Base-by-base conservation (phyloP, 2,113 vertebrate genomes). In the Sorex araneus region DNA sequence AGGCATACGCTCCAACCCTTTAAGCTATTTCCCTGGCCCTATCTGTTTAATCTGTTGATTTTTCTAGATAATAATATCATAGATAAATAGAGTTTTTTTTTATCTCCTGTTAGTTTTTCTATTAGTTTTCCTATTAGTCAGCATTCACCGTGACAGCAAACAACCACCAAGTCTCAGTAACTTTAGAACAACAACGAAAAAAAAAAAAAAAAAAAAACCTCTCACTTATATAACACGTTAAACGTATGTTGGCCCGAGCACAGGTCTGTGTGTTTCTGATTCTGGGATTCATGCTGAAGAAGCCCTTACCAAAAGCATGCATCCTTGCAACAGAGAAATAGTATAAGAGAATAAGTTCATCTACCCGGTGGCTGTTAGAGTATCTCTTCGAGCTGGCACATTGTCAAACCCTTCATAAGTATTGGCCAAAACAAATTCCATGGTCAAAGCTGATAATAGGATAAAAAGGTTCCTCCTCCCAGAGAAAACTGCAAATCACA, bases 381-480 rank as follows among this genome's bases (percentile, higher is more conserved):
- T 36, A 18, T 32, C 66, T 63, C 69, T 78, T 5, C 27, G 1
- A 90, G 54, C 69, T 45, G 70, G 32, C n/a, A 34, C 27, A 27
- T 1, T 3, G 50, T 30, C 82, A 88, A 63, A 32, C 40, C 34
- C 77, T 69, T 87, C 40, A 36, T 27, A 12, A 18, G 32, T 66
- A 30, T 30, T 70, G 69, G 78, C 79, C 66, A 27, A 69, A 88
- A 93, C 34, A 67, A 94, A 85, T 60, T 64, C 28, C 36, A 54
- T 34, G 77, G 45, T 69, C 32, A 93, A 87, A 28, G 21, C 34
- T 73, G 54, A 81, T n/a, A 36, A 57, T 3, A 67, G 18, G 6
- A 32, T 47, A 25, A 78, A 84, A 80, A 40, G 30, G 47, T 57
- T 90, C 25, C 54, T 84, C 63, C 75, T 84, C 70, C 43, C 32